Evolutionary conservation across 1,140 invertebrate species (phyloP), one percentile per base, ranked within the genome.

Genomic region (Nasonia longicornis): DNA sequence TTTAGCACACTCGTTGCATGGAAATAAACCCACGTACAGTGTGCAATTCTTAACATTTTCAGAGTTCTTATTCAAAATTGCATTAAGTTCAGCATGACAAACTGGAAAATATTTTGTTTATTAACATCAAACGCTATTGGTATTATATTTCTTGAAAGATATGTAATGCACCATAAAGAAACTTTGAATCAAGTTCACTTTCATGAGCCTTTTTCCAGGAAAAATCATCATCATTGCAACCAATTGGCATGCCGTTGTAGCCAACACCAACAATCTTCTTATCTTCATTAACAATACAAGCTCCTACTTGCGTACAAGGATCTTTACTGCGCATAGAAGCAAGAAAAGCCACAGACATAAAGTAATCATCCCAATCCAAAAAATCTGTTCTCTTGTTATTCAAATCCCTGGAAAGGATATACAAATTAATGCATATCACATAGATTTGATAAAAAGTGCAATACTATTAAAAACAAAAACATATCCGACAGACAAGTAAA

Each of bases 1-100:
- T 91, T 99, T 99, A 0, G 98, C 96, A 93, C 98, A 99, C 90
- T 98, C 97, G 87, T 98, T 98, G 87, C 98, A 99, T 0, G 98
- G 98, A 89, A 98, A 99, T 10, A 97, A 88, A 0, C 93, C 94
- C 0, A 97, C 96, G 89, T 98, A 99, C 1, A 99, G 93, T 1
- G 92, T 94, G 86, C 97, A 98, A 82, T 94, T 93, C 85, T 94
- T 94, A 0, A 98, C 89, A 91, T 95, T 93, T 0, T 93, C 90
- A 3, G 92, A 91, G 88, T 97, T 98, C 89, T 96, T 97, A 87
- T 99, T 99, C 2, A 99, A 85, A 81, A 99, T 96, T 14, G 98
- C 98, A 92, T 99, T 99, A 89, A 98, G 92, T 92, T 99, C 98
- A 45, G 98, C 98, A 91, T 99, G 98, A 84, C 97, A 98, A 0